Evolutionary conservation across 2,888 invertebrate species (phyloP).

Genomic region (Drosophila austrosaltans): DNA sequence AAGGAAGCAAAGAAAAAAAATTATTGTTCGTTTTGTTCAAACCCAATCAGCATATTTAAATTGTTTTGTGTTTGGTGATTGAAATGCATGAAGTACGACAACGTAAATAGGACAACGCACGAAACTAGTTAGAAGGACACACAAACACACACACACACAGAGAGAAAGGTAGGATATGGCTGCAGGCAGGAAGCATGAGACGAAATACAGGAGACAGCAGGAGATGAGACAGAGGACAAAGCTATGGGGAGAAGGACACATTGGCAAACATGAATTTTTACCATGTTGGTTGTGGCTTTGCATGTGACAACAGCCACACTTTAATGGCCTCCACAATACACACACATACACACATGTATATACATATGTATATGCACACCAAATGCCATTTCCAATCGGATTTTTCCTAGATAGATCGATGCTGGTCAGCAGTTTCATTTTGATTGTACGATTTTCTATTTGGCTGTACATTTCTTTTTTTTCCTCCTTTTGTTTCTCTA

Average conservation of each 20-base stretch:
- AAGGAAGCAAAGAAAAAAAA: neutral
- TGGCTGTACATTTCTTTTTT: slow-evolving; percentile 52
- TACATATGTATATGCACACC: slow-evolving; percentile 26
- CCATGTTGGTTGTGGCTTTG: slow-evolving; percentile 42
- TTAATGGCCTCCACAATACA: slow-evolving; percentile 49
- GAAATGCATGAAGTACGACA: slow-evolving; percentile 70
- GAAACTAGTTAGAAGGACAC: slow-evolving; percentile 47
- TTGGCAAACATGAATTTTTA: slow-evolving; percentile 68
- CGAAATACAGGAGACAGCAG: slow-evolving; percentile 8
- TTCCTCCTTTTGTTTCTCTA: slow-evolving; percentile 19
- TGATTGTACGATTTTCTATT: slow-evolving; percentile 72
- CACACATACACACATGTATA: slow-evolving; percentile 17
- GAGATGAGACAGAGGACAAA: neutral
- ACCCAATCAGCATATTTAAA: slow-evolving; percentile 78
- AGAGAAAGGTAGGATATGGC: neutral
- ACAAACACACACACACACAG: neutral
- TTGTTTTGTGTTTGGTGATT: slow-evolving; percentile 74
- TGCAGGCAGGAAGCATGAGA: neutral
- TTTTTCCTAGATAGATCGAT: slow-evolving; percentile 44
- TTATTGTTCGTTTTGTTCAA: slow-evolving; percentile 1
- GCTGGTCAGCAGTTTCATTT: slow-evolving; percentile 75
- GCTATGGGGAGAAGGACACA: slow-evolving; percentile 43
- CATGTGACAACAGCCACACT: slow-evolving; percentile 48
- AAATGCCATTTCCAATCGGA: slow-evolving; percentile 37
- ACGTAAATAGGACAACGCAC: slow-evolving; percentile 57